Conservation (phyloP, 2,113 vertebrate genomes). For the Pogona vitticeps region DNA sequence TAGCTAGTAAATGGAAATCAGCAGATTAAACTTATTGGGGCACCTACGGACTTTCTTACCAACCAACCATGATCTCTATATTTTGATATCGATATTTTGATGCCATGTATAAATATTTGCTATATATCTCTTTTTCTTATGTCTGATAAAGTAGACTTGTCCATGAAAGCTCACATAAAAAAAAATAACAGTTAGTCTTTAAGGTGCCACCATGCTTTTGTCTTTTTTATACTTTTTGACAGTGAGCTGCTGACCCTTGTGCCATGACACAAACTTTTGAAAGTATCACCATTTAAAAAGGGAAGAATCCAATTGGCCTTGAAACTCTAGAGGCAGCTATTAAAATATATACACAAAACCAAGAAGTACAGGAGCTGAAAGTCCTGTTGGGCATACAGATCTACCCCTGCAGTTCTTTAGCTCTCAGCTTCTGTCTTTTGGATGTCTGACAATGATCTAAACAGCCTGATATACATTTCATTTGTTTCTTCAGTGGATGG, state of each 20-base stretch:
- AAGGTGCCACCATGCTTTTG: no score
- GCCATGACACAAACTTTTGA: neutral
- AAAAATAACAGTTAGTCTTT: no score
- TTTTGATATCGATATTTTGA: no score
- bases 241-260: neutral
- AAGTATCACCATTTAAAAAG: neutral
- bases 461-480: neutral
- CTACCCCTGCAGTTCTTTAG: neutral
- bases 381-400: neutral
- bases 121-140: no score
- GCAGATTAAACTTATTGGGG: neutral
- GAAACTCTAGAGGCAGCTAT: neutral
- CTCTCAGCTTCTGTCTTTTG: neutral
- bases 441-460: neutral
- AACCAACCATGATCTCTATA: no score
- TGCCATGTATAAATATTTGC: no score
- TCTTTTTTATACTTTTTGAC: neutral
- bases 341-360: neutral
- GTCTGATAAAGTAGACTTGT: no score
- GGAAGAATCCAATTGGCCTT: neutral
- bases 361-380: neutral
- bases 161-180: no score
- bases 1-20: neutral
- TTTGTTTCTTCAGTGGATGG: neutral
- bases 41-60: no score